phyloP scores from a whole-genome alignment of 2,888 invertebrate genomes.

The Lobophora halterata region DNA sequence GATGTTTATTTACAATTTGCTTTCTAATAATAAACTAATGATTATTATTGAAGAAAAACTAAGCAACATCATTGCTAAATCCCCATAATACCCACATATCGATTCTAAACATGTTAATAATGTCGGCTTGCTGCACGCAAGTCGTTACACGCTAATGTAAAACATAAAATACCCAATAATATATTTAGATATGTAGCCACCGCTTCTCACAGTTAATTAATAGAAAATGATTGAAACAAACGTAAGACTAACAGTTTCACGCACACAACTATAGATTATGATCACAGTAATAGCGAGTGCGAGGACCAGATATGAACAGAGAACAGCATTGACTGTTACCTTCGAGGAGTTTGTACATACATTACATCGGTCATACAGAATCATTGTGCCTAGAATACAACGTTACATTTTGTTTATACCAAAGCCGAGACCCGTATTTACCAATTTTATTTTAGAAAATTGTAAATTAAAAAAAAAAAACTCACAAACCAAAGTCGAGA shows the following conservation, averaged over 20 bases:
- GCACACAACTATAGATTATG: conserved; percentile 43
- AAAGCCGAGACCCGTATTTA: too few species aligned
- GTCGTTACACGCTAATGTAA: conserved; percentile 63
- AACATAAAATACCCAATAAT: conserved; percentile 72
- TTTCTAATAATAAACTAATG: conserved; percentile 73
- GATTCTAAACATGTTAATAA: conserved; percentile 71
- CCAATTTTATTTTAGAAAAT: too few species aligned
- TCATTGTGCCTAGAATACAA: too few species aligned
- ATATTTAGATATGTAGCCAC: conserved; percentile 50
- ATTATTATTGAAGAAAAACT: conserved; percentile 74
- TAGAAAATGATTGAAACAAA: conserved; percentile 42
- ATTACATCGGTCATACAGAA: conserved; percentile 43
- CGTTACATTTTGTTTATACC: too few species aligned
- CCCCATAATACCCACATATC: conserved; percentile 68
- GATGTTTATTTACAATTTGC: conserved; percentile 79
- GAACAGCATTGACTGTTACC: conserved; percentile 21
- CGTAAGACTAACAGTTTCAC: conserved; percentile 45
- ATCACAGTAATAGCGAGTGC: conserved; percentile 45
- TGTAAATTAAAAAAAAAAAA: too few species aligned
- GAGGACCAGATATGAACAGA: not conserved
- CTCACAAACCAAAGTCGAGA: too few species aligned
- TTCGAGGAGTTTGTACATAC: conserved; percentile 53
- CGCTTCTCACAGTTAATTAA: conserved; percentile 49
- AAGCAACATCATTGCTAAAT: conserved; percentile 67
- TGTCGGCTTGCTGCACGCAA: conserved; percentile 59